Percentiles rank a stretch among this genome's conserved stretches.
Evolutionary conservation across 1,140 invertebrate species (phyloP).

Genomic region (Holotrichia oblita): DNA sequence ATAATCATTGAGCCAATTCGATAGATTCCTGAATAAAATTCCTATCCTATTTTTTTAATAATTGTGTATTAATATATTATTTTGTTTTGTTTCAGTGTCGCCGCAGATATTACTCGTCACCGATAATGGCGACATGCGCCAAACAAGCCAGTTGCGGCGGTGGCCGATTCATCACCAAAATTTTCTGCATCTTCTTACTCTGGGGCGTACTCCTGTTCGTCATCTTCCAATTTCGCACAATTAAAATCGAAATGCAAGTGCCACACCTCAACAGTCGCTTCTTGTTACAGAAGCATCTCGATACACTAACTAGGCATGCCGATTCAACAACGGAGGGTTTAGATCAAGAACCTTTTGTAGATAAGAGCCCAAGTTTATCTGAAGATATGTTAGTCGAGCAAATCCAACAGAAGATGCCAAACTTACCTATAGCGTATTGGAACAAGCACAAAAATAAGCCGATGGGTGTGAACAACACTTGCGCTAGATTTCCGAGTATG

Average conservation of each 20-base stretch:
- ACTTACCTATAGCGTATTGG: conserved; percentile 86
- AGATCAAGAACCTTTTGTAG: conserved; percentile 69
- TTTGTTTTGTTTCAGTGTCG: neutral
- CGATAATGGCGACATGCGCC: neutral
- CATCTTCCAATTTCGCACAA: conserved; percentile 59
- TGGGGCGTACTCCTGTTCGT: conserved; percentile 65
- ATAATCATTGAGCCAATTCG: too few relatives aligned
- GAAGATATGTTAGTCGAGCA: conserved; percentile 82
- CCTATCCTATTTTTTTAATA: too few relatives aligned
- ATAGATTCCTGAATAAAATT: too few relatives aligned
- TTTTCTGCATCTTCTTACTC: conserved; percentile 61
- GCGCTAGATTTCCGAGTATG: conserved; percentile 83
- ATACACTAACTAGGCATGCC: conserved; percentile 56
- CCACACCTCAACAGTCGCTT: conserved; percentile 59
- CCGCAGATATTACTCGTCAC: neutral
- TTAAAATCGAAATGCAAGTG: conserved; percentile 60
- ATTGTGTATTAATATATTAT: neutral
- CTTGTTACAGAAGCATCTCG: conserved; percentile 57
- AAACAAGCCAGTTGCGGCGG: conserved; percentile 41
- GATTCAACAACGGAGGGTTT: conserved; percentile 55
- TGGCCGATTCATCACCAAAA: conserved; percentile 64
- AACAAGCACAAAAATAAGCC: conserved; percentile 79
- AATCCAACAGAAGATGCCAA: conserved; percentile 78
- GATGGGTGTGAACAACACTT: conserved; percentile 77
- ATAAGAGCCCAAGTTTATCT: conserved; percentile 72